Percentiles rank a stretch among this genome's conserved stretches.
Evolutionary conservation across 1,140 invertebrate genomes (phyloP).

Genomic region (Lepidurus packardi): DNA sequence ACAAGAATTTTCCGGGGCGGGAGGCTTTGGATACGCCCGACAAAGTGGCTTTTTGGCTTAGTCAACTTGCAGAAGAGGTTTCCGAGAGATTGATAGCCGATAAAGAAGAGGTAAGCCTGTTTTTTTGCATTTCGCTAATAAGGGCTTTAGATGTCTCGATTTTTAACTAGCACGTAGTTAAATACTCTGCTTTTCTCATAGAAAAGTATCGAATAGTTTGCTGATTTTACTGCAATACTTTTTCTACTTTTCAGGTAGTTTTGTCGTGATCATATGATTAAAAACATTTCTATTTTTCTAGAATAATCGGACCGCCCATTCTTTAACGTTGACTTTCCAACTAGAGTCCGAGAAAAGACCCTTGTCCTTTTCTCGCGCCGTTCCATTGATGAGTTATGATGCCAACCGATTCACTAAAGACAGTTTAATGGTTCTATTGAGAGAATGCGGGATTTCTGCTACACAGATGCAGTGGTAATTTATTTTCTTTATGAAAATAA

Average conservation of each 20-base stretch:
- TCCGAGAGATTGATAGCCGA: constrained; percentile 79
- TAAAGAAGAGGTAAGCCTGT: constrained; percentile 43
- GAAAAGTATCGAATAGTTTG: too few species aligned
- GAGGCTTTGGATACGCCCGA: constrained; percentile 63
- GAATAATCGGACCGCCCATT: constrained; percentile 41
- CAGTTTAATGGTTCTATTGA: constrained; percentile 53
- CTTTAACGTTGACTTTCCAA: constrained; percentile 43
- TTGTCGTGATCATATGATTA: background rate
- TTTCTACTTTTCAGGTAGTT: constrained; percentile 31
- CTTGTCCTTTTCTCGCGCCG: constrained; percentile 41
- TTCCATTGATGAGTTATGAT: constrained; percentile 43
- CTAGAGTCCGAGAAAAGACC: constrained; percentile 39
- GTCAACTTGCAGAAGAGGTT: constrained; percentile 72
- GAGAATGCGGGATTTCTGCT: constrained; percentile 53
- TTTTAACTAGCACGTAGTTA: constrained; percentile 26
- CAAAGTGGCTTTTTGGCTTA: constrained; percentile 72
- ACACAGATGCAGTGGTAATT: constrained; percentile 56
- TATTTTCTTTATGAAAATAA: constrained; percentile 40
- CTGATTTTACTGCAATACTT: constrained; percentile 16
- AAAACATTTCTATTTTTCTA: background rate
- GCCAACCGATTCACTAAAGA: constrained; percentile 51
- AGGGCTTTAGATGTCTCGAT: constrained; percentile 29
- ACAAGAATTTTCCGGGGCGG: constrained; percentile 85
- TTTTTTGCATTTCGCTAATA: constrained; percentile 20
- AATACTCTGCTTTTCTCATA: constrained; percentile 2